Conservation (phyloP, 1,140 invertebrate genomes). For the Pseudachorutes palmiensis region DNA sequence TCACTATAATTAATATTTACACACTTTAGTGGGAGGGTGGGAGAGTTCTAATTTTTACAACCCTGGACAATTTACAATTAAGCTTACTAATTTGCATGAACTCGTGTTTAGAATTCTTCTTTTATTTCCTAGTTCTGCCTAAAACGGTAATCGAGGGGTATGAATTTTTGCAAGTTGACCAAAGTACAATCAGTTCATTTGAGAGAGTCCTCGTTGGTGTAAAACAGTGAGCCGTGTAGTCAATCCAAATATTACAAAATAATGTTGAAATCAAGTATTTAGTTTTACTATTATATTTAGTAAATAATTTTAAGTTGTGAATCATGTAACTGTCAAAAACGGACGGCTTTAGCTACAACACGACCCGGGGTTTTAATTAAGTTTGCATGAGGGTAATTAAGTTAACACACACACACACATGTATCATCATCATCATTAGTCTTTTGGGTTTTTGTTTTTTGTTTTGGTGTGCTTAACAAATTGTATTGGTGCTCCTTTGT, state of each 20-base stretch:
- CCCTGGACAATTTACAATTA: neutral
- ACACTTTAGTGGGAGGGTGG: neutral
- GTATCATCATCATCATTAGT: too few relatives aligned
- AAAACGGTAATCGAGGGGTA: neutral
- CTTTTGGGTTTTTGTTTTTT: neutral
- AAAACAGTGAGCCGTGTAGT: neutral
- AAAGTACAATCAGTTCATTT: neutral
- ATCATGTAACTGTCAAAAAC: too few relatives aligned
- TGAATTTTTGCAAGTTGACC: neutral
- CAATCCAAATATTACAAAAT: neutral
- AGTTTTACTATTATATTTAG: neutral
- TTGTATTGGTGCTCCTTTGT: slow-evolving; percentile 5
- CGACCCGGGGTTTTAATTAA: too few relatives aligned
- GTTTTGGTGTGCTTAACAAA: slow-evolving; percentile 6
- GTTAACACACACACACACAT: too few relatives aligned
- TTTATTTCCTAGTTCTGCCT: neutral
- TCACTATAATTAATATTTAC: neutral
- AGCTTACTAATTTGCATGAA: neutral
- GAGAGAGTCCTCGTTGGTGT: neutral
- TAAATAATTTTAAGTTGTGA: too few relatives aligned
- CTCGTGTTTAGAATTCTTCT: neutral
- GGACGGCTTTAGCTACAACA: too few relatives aligned
- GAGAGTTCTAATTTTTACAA: neutral
- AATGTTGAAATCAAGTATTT: neutral
- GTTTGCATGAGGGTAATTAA: neutral